A percentile compares a stretch with the other conserved stretches of the same genome.
Evolutionary conservation across 2,797 vertebrate genomes (phyloP).

Genomic region (Cichlasoma orientale): DNA sequence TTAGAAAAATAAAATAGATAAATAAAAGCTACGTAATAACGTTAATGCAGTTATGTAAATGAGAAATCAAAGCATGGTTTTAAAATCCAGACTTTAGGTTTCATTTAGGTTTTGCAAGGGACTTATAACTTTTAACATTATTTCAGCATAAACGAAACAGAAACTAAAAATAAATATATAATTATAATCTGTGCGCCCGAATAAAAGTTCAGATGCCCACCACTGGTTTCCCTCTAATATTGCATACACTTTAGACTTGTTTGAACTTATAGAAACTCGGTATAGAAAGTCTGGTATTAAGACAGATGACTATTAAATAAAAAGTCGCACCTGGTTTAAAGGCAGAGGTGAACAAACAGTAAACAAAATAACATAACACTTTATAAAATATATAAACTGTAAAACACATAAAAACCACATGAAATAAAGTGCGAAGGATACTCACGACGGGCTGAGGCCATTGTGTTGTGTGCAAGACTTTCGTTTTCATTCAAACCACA

Average conservation of each 20-base stretch:
- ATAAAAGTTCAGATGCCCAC: too few species aligned
- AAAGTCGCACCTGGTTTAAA: neutral
- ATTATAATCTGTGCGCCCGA: neutral
- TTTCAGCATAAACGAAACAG: neutral
- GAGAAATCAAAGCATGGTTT: neutral
- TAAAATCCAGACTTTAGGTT: neutral
- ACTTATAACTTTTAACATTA: neutral
- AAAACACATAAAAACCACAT: neutral
- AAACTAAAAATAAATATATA: neutral
- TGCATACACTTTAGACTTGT: neutral
- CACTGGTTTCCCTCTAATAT: neutral
- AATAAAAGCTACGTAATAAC: accelerated
- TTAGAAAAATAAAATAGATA: neutral
- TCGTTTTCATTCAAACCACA: neutral
- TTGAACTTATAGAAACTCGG: neutral
- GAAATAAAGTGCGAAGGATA: neutral
- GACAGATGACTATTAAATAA: neutral
- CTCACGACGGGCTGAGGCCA: neutral
- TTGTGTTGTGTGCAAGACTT: neutral
- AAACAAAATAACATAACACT: neutral
- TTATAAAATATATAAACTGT: neutral
- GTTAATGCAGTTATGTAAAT: too few species aligned
- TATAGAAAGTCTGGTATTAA: neutral
- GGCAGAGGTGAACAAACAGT: neutral
- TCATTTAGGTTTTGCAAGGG: neutral